Percentiles rank a stretch among this genome's conserved stretches.
These are phyloP conservation scores for Acleris holmiana DNA, from an alignment of 2,888 invertebrate species.

Conservation along the genomic window DNA sequence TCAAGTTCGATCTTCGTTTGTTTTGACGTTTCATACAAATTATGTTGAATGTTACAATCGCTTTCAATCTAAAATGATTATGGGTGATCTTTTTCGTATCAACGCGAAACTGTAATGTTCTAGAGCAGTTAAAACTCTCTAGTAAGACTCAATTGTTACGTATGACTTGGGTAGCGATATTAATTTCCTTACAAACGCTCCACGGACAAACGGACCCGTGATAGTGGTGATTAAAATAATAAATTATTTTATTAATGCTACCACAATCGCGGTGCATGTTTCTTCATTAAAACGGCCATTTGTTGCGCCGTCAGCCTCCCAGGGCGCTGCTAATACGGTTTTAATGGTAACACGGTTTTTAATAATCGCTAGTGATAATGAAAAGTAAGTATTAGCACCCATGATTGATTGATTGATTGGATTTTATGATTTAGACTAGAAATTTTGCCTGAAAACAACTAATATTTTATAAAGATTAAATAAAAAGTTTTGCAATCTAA, in stretches of 20 bases:
- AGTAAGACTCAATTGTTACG: not conserved
- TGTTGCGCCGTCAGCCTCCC: slow-evolving; percentile 64
- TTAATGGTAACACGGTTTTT: slow-evolving; percentile 63
- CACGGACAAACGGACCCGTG: slow-evolving; percentile 36
- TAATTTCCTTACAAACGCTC: slow-evolving; percentile 11
- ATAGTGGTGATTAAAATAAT: slow-evolving; percentile 59
- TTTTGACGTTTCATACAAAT: slow-evolving; percentile 52
- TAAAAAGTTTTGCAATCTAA: no score
- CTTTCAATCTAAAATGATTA: slow-evolving; percentile 14
- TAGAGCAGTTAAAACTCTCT: no score
- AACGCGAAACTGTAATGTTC: not conserved
- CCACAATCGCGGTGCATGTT: slow-evolving; percentile 61
- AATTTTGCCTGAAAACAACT: not conserved
- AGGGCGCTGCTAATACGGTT: slow-evolving; percentile 66
- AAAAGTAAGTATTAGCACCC: slow-evolving; percentile 18
- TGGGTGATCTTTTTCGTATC: not conserved
- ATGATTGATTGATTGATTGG: slow-evolving; percentile 20
- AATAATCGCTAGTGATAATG: slow-evolving; percentile 41
- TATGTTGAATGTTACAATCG: slow-evolving; percentile 39
- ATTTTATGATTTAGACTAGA: not conserved
- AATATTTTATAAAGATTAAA: no score
- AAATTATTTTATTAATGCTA: slow-evolving; percentile 66
- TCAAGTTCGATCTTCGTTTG: slow-evolving; percentile 51
- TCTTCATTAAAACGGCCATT: slow-evolving; percentile 71
- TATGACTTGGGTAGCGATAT: not conserved